Evolutionary conservation across 2,113 vertebrate genomes (phyloP).

Genomic region (Verasper variegatus): DNA sequence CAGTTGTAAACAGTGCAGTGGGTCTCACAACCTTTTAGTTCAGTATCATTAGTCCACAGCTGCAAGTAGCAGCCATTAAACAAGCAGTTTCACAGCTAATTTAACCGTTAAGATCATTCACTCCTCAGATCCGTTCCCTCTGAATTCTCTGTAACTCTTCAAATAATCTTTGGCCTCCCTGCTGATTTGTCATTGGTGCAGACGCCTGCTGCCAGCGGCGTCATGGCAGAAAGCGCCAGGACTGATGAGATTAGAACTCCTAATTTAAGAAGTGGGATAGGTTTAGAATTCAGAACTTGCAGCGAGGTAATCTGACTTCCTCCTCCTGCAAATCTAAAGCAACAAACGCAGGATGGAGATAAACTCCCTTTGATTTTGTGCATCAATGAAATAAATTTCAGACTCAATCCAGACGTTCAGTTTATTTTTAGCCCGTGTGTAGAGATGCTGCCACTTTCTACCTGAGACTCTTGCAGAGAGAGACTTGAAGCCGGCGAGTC

Average conservation of each 20-base stretch:
- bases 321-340: conserved; percentile 9
- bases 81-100: conserved; percentile 36
- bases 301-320: conserved; percentile 9
- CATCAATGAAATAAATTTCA: neutral
- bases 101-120: conserved; percentile 43
- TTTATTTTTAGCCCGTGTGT: conserved; percentile 27
- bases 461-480: conserved; percentile 9
- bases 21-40: conserved; percentile 15
- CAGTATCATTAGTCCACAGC: conserved; percentile 18
- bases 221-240: conserved; percentile 27
- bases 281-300: conserved; percentile 24
- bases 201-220: conserved; percentile 35
- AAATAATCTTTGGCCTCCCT: conserved; percentile 43
- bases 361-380: neutral
- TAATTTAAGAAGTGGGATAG: conserved; percentile 42
- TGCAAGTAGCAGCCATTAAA: conserved; percentile 19
- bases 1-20: neutral
- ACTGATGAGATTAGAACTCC: conserved; percentile 52
- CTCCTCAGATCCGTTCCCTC: conserved; percentile 16
- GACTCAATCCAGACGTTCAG: neutral
- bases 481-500: conserved; percentile 31
- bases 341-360: neutral
- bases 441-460: conserved; percentile 6
- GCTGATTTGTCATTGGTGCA: conserved; percentile 33
- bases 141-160: conserved; percentile 37